Percentiles rank a stretch among this genome's conserved stretches.
Evolutionary conservation across 2,113 vertebrate species (phyloP).

Genomic region (Percina caprodes): DNA sequence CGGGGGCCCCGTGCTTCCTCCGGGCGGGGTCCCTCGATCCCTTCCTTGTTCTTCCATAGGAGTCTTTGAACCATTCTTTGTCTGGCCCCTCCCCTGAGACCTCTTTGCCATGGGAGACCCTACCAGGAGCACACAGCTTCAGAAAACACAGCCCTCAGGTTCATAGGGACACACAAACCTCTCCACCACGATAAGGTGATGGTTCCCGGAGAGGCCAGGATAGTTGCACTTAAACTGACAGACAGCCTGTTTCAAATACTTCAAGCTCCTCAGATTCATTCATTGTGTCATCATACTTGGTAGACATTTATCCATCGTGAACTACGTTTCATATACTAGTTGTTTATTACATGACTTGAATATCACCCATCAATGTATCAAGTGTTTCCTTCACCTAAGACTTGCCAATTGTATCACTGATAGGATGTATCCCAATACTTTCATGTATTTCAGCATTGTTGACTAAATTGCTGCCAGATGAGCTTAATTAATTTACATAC

Average conservation of each 20-base stretch:
- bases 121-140: no score
- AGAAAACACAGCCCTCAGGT: no score
- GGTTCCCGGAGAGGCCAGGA: no score
- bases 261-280: slow-evolving; percentile 10
- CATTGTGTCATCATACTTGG: background rate
- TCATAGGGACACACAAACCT: no score
- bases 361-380: slow-evolving; percentile 43
- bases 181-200: no score
- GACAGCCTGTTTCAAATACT: slow-evolving; percentile 13
- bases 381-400: slow-evolving; percentile 25
- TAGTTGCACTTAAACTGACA: slow-evolving; percentile 26
- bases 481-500: slow-evolving; percentile 45
- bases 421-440: slow-evolving; percentile 48
- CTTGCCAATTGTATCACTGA: slow-evolving; percentile 33
- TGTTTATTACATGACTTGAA: slow-evolving; percentile 62
- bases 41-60: no score
- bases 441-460: slow-evolving; percentile 75
- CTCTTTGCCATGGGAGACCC: no score
- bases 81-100: no score
- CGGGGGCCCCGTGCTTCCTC: no score
- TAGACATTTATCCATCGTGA: slow-evolving; percentile 15
- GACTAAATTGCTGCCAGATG: slow-evolving; percentile 59
- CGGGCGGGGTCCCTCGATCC: no score
- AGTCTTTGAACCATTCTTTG: no score
- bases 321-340: slow-evolving; percentile 36